phyloP scores from a whole-genome alignment of 2,797 vertebrate genomes.

The Lateolabrax maculatus region DNA sequence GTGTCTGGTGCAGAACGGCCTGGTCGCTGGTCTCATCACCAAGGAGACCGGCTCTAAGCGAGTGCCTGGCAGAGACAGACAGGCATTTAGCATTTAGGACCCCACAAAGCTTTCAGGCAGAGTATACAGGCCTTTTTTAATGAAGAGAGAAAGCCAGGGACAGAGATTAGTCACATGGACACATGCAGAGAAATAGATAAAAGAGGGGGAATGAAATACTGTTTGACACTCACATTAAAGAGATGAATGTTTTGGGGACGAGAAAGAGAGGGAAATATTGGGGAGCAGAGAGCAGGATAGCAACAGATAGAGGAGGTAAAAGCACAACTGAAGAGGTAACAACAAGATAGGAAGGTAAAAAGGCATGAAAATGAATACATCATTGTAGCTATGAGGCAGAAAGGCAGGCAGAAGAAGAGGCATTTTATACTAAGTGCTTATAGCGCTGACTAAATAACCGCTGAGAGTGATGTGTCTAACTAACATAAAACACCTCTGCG shows the following conservation, averaged over 20 bases:
- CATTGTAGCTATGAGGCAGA: slow-evolving; percentile 1
- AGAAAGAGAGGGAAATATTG: not conserved
- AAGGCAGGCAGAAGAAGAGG: slow-evolving; percentile 11
- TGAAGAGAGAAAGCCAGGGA: slow-evolving; percentile 33
- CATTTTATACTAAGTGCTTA: slow-evolving; percentile 34
- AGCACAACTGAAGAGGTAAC: not conserved
- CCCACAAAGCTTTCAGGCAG: slow-evolving; percentile 77
- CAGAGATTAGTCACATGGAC: slow-evolving; percentile 50
- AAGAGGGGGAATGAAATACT: slow-evolving; percentile 44
- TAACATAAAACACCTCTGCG: slow-evolving; percentile 72
- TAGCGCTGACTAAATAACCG: slow-evolving; percentile 52
- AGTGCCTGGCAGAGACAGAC: slow-evolving; percentile 81
- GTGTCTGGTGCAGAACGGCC: slow-evolving; percentile 74
- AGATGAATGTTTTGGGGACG: slow-evolving; percentile 14
- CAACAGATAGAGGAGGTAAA: slow-evolving; percentile 21
- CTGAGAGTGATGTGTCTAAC: slow-evolving; percentile 53
- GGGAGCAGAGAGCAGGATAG: slow-evolving; percentile 3
- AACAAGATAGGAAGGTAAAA: not conserved
- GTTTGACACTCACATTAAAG: slow-evolving; percentile 43
- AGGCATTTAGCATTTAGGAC: slow-evolving; percentile 79
- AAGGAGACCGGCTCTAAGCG: slow-evolving; percentile 80
- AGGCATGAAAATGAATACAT: not conserved
- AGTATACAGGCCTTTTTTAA: slow-evolving; percentile 65
- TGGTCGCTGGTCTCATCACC: slow-evolving; percentile 79
- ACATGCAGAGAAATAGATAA: slow-evolving; percentile 45